Conservation (phyloP, 2,888 invertebrate species). For the Eupithecia subumbrata region DNA sequence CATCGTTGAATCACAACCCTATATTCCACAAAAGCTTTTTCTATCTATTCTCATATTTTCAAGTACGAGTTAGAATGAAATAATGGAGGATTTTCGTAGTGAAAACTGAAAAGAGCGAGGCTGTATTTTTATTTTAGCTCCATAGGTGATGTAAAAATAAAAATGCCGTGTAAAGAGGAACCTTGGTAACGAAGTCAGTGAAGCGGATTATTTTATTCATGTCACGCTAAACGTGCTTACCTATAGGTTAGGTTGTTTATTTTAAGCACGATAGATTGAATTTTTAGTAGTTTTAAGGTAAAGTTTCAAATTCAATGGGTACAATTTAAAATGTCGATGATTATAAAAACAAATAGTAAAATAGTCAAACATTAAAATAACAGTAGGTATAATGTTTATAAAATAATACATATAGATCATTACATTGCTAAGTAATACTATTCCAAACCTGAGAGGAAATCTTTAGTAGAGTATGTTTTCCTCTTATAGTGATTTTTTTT, state of each 20-base stretch:
- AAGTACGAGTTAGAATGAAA: slow-evolving; percentile 4
- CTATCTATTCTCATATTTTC: not conserved
- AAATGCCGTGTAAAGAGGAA: slow-evolving; percentile 34
- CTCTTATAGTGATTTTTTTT: not conserved
- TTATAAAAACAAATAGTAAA: too few relatives aligned
- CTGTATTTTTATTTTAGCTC: slow-evolving; percentile 18
- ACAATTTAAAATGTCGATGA: too few relatives aligned
- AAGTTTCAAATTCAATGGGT: not conserved
- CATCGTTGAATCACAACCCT: not conserved
- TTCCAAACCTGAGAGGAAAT: not conserved
- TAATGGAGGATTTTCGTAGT: slow-evolving; percentile 7
- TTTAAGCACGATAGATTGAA: not conserved
- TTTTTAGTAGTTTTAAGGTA: not conserved
- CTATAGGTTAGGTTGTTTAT: slow-evolving; percentile 19
- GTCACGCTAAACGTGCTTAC: slow-evolving; percentile 14
- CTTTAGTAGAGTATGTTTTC: too few relatives aligned
- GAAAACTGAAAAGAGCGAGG: slow-evolving; percentile 14
- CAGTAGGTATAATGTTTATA: not conserved
- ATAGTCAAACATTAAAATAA: not conserved
- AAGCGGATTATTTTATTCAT: slow-evolving; percentile 22
- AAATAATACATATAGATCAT: too few relatives aligned
- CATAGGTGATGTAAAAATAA: slow-evolving; percentile 39
- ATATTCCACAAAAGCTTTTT: not conserved
- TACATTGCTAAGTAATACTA: not conserved
- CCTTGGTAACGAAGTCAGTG: slow-evolving; percentile 36